Conservation (phyloP, 2,113 vertebrate species). For the Sarotherodon lohbergeri region DNA sequence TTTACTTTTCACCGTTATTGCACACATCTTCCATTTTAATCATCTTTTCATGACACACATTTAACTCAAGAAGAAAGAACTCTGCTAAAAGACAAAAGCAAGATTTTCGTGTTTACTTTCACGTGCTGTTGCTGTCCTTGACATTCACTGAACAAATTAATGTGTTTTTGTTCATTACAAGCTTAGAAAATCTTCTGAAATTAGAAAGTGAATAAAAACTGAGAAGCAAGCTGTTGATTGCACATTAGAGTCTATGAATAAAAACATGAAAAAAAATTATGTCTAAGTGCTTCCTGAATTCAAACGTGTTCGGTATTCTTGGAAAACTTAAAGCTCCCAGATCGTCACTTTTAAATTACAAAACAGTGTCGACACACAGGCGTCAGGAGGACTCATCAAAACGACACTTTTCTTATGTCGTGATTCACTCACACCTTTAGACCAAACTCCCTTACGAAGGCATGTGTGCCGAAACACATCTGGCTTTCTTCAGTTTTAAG, state of each 20-base stretch:
- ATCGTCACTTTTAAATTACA: too few relatives aligned
- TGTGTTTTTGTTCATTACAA: neutral
- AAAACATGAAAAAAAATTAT: neutral
- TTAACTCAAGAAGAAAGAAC: neutral
- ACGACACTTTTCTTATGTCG: neutral
- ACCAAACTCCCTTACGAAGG: neutral
- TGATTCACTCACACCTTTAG: neutral
- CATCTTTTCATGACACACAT: neutral
- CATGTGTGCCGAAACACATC: neutral
- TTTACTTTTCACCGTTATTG: neutral
- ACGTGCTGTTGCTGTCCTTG: neutral
- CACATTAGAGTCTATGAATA: rapidly evolving
- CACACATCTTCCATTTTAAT: neutral
- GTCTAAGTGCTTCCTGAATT: neutral
- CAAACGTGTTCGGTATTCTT: neutral
- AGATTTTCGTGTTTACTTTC: neutral
- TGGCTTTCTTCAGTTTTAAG: neutral
- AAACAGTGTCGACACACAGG: neutral
- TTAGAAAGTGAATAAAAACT: neutral
- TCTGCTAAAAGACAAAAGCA: neutral
- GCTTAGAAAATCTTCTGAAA: neutral
- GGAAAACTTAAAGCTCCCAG: neutral
- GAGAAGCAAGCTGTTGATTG: neutral
- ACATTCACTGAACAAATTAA: neutral
- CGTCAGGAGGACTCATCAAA: neutral